Percentiles rank a stretch among this genome's conserved stretches.
phyloP scores from a whole-genome alignment of 2,113 vertebrate genomes.

The Ochotona curzoniae region DNA sequence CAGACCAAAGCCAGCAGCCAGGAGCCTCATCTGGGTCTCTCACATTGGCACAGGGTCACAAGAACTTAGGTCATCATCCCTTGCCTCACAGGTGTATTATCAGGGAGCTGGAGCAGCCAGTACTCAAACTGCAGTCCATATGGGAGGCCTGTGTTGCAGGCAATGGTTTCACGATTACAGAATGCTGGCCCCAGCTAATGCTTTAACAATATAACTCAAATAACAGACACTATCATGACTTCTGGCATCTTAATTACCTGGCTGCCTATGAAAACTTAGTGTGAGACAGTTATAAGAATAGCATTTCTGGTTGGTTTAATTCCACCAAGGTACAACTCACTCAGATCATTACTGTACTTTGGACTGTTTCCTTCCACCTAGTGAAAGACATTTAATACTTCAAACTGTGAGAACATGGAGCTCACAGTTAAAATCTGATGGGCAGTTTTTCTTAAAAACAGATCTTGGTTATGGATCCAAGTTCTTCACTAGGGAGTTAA shows the following conservation, averaged over 20 bases:
- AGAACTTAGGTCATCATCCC: too few species aligned
- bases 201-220: constrained; percentile 1
- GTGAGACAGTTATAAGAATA: background rate
- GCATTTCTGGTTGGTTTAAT: background rate
- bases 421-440: constrained; percentile 25
- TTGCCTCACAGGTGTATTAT: too few species aligned
- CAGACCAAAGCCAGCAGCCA: too few species aligned
- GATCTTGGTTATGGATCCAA: background rate
- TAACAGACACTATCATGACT: background rate
- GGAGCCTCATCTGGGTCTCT: too few species aligned
- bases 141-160: too few species aligned
- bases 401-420: background rate
- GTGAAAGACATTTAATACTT: background rate
- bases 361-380: background rate
- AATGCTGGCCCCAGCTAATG: background rate
- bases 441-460: background rate
- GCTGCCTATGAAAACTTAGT: background rate
- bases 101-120: too few species aligned
- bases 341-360: background rate
- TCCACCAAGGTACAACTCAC: background rate
- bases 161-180: too few species aligned
- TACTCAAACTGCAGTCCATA: too few species aligned
- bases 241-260: background rate
- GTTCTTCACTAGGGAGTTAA: constrained; percentile 23
- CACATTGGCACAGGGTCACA: too few species aligned